These are phyloP conservation scores for Adoxophyes honmai DNA, from an alignment of 1,140 invertebrate species.

Conservation along the genomic window DNA sequence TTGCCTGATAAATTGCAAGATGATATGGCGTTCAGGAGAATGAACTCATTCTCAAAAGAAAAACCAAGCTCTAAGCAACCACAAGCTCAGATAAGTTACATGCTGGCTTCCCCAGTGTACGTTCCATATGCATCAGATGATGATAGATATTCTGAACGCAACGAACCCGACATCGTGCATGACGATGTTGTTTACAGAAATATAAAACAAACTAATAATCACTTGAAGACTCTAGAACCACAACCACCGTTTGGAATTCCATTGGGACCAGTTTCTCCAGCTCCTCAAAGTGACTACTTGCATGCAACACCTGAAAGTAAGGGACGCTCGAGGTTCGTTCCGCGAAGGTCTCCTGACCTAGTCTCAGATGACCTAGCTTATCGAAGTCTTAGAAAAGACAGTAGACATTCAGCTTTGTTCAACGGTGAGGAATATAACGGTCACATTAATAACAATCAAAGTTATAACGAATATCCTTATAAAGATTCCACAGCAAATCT, in stretches of 20 bases:
- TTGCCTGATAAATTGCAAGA: conserved; percentile 83
- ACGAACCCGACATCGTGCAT: conserved; percentile 87
- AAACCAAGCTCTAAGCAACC: conserved; percentile 71
- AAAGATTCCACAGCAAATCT: conserved; percentile 58
- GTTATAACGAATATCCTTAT: conserved; percentile 60
- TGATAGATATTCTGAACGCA: conserved; percentile 73
- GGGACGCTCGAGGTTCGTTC: conserved; percentile 79
- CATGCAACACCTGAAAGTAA: conserved; percentile 83
- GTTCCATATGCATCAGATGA: conserved; percentile 66
- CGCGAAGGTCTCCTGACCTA: conserved; percentile 86
- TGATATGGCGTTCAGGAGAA: conserved; percentile 88
- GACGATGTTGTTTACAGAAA: conserved; percentile 92
- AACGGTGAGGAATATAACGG: conserved; percentile 59
- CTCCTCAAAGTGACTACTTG: conserved; percentile 89
- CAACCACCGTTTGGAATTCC: conserved; percentile 95
- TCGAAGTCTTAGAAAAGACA: conserved; percentile 89
- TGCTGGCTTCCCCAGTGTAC: conserved; percentile 84
- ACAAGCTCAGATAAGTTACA: conserved; percentile 83
- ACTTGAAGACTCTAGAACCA: conserved; percentile 84
- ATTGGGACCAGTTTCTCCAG: conserved; percentile 85
- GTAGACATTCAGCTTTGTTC: conserved; percentile 60
- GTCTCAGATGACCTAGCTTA: conserved; percentile 93
- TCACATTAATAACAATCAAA: conserved; percentile 60
- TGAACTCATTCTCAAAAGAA: conserved; percentile 80
- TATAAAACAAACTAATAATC: conserved; percentile 86